These are phyloP conservation scores for Caenorhabditis sinica DNA, from an alignment of 2,888 invertebrate genomes.

Conservation along the genomic window DNA sequence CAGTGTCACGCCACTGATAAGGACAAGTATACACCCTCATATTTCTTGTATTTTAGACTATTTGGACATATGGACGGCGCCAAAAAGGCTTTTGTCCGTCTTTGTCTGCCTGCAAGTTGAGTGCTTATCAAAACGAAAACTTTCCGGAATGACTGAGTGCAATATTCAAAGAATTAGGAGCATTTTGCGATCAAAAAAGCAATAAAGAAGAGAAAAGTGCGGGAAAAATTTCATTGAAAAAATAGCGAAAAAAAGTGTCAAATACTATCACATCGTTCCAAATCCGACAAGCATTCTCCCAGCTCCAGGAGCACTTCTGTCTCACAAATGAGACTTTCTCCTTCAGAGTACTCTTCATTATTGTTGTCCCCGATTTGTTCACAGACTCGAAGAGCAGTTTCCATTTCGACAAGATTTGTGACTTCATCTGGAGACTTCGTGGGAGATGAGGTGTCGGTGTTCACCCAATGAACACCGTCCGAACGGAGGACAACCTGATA, in stretches of 20 bases:
- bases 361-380: constrained; percentile 75
- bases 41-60: constrained; percentile 19
- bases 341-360: constrained; percentile 69
- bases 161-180: constrained; percentile 4
- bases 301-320: constrained; percentile 69
- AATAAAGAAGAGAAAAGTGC: background rate
- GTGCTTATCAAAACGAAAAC: background rate
- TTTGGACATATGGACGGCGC: constrained; percentile 1
- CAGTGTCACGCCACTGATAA: constrained; percentile 20
- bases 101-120: background rate
- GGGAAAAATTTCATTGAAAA: background rate
- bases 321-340: constrained; percentile 65
- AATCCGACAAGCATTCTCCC: constrained; percentile 47
- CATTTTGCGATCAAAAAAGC: background rate
- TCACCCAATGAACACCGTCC: constrained; percentile 79
- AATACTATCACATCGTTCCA: constrained; percentile 53
- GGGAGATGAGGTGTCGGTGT: constrained; percentile 63
- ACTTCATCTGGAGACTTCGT: constrained; percentile 77
- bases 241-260: constrained; percentile 2
- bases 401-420: constrained; percentile 72
- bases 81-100: background rate
- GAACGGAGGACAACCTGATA: constrained; percentile 75
- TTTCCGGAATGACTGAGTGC: background rate
- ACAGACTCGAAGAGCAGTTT: constrained; percentile 73
- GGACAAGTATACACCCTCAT: constrained; percentile 11